Conservation (phyloP, 2,888 invertebrate species). For the Esperia sulphurella region DNA sequence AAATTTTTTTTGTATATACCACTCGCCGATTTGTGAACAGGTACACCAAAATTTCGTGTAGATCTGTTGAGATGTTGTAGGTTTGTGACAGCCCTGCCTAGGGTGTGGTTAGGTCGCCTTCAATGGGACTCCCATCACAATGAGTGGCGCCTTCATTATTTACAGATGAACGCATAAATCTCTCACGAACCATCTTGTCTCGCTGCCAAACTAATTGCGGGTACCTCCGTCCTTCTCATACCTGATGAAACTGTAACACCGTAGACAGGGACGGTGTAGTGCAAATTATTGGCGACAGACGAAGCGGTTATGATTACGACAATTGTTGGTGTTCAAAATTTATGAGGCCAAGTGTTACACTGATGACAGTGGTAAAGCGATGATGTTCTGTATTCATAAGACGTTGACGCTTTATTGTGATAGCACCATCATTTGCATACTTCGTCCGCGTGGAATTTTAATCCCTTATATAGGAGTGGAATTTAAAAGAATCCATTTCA, state of each 20-base stretch:
- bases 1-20: too few relatives aligned
- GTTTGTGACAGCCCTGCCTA: conserved; percentile 43
- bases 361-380: conserved; percentile 27
- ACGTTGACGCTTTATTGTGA: background rate
- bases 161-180: conserved; percentile 74
- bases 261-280: conserved; percentile 16
- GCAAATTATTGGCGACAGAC: conserved; percentile 22
- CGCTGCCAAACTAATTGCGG: conserved; percentile 44
- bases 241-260: background rate
- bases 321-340: conserved; percentile 42
- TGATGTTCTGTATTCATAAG: conserved; percentile 12
- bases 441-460: too few relatives aligned
- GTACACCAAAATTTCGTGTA: too few relatives aligned
- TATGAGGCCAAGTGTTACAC: conserved; percentile 30
- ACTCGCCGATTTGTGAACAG: too few relatives aligned
- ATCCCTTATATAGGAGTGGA: too few relatives aligned
- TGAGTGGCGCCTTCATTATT: conserved; percentile 76
- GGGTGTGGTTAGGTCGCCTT: conserved; percentile 58
- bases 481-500: too few relatives aligned
- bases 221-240: conserved; percentile 19
- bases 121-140: conserved; percentile 68
- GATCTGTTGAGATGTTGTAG: too few relatives aligned
- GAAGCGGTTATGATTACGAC: conserved; percentile 23
- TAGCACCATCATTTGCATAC: too few relatives aligned
- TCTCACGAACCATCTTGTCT: conserved; percentile 51